A percentile compares a stretch with the other conserved stretches of the same genome.
These are phyloP conservation scores for Lasius platythorax DNA, from an alignment of 2,888 invertebrate genomes.

Conservation along the genomic window DNA sequence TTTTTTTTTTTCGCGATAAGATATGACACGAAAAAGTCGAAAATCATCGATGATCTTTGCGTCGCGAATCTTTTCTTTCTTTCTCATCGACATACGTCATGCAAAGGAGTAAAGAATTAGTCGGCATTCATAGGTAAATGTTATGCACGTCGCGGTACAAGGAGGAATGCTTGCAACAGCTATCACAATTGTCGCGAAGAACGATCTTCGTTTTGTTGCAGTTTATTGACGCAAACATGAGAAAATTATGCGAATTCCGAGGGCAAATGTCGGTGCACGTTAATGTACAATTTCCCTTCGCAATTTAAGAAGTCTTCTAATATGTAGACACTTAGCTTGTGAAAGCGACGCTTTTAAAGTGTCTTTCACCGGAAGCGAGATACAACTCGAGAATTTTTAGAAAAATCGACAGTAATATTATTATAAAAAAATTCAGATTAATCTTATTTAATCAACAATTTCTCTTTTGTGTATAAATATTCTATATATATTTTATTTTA, in stretches of 20 bases:
- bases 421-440: not conserved
- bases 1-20: not conserved
- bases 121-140: not conserved
- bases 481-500: not conserved
- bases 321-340: not conserved
- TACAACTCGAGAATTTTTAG: not conserved
- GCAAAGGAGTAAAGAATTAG: not conserved
- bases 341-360: constrained; percentile 25
- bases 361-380: not conserved
- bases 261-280: not conserved
- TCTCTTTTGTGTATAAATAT: not conserved
- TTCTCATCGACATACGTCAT: not conserved
- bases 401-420: no score
- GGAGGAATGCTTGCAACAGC: not conserved
- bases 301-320: constrained; percentile 16
- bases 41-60: not conserved
- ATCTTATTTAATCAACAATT: not conserved
- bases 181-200: not conserved
- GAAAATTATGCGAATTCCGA: constrained; percentile 1
- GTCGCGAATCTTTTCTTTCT: not conserved
- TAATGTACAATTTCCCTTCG: constrained; percentile 10
- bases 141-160: constrained; percentile 2
- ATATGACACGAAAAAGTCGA: not conserved
- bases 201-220: not conserved
- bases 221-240: not conserved